phyloP scores from a whole-genome alignment of 2,797 vertebrate genomes.

The Sebastes oblongus region DNA sequence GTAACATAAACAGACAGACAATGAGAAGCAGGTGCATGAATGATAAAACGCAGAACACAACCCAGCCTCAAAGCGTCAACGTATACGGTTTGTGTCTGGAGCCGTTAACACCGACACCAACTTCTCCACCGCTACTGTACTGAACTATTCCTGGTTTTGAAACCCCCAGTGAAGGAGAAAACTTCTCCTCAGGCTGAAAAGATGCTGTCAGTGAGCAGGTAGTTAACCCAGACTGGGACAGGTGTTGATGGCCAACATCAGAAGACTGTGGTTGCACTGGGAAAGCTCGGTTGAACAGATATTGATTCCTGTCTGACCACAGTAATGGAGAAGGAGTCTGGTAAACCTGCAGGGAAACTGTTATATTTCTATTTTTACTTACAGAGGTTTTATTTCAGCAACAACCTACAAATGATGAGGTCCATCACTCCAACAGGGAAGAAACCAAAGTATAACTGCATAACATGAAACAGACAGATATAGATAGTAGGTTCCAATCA shows the following conservation, averaged over 20 bases:
- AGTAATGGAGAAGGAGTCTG: not conserved
- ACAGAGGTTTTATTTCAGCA: not conserved
- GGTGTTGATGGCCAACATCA: not conserved
- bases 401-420: not conserved
- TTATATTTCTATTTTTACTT: not conserved
- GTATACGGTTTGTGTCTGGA: not conserved
- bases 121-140: not conserved
- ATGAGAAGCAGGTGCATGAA: not conserved
- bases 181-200: not conserved
- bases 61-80: constrained; percentile 13
- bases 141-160: not conserved
- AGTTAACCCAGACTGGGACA: not conserved
- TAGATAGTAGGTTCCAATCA: not conserved
- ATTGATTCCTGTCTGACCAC: not conserved
- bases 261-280: not conserved
- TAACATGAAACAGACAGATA: not conserved
- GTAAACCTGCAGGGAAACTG: not conserved
- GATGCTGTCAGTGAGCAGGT: not conserved
- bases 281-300: not conserved
- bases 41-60: not conserved
- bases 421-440: not conserved
- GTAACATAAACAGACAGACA: not conserved
- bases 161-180: not conserved
- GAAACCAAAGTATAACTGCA: not conserved
- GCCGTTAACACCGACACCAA: not conserved